Base-by-base conservation (phyloP, 2,113 vertebrate species). In the Naja naja region DNA sequence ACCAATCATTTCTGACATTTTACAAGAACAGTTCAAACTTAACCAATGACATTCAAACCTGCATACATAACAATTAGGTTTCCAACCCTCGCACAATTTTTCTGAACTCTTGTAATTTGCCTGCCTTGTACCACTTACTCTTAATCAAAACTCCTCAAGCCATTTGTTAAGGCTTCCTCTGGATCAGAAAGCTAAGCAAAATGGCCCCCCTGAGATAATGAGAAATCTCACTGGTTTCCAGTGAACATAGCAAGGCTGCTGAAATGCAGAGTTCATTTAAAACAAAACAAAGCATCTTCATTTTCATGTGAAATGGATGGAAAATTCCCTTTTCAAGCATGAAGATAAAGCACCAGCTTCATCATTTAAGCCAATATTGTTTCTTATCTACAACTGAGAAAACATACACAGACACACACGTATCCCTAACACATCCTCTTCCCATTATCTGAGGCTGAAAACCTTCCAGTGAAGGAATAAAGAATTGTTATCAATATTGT, bases 81-180 rank as follows among this genome's bases (percentile, higher is more conserved):
- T 91, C 91, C 93, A 93, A 60, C 85, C 93, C 90, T 92, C 69
- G 90, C 69, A 94, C 20, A 94, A 91, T 27, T 81, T 25, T 23
- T 90, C 69, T 49, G 88, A 90, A 86, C 47, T 45, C 25, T 90
- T 91, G 49, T 89, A 93, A 94, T 90, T 89, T 92, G 43, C 27
- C 47, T 91, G 91, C 94, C 89, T 87, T 95, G 25, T 60, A 81
- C 86, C 87, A 3, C 85, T 91, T 93, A 89, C 23, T 92, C 89
- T 94, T 95, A 95, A 94, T 95, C 92, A 95, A 88, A 94, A 49
- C 43, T 87, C 43, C 81, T 91, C 56, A 94, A 91, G 93, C 43
- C 30, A 9, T 45, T 93, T 47, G 45, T 94, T 93, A 95, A 81
- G 58, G 25, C 55, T 95, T 90, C 12, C 14, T 6, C 69, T 91